Evolutionary conservation across 53 echinoderm and acorn worm genomes (phyloP).

Genomic region (Hippasteria phrygiana): DNA sequence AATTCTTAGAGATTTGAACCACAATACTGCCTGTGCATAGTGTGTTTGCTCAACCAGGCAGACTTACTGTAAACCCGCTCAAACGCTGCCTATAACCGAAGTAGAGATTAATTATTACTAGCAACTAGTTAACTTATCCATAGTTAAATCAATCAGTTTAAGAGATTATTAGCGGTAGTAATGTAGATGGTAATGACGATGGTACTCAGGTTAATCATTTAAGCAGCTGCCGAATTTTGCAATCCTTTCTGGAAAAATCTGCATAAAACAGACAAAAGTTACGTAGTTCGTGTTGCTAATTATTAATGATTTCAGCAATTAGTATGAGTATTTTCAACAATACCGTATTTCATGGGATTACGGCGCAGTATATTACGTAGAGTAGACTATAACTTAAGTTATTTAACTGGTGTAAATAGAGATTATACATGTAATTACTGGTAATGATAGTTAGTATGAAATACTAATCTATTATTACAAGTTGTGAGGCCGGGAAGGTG

Average conservation of each 20-base stretch:
- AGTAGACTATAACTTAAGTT: conserved; percentile 26
- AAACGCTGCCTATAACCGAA: conserved; percentile 74
- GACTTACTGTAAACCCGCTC: conserved; percentile 69
- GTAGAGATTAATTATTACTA: conserved; percentile 58
- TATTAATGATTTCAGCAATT: not conserved
- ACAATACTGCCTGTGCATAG: conserved; percentile 47
- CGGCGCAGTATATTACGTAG: conserved; percentile 17
- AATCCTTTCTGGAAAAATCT: not conserved
- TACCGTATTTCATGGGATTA: conserved; percentile 11
- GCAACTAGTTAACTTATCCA: conserved; percentile 42
- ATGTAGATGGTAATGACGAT: conserved; percentile 42
- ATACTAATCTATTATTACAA: conserved; percentile 56
- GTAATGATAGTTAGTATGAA: conserved; percentile 51
- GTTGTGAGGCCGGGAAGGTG: conserved; percentile 63
- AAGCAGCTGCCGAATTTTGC: conserved; percentile 27
- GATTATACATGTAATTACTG: conserved; percentile 27
- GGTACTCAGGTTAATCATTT: conserved; percentile 17
- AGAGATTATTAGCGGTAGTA: not conserved
- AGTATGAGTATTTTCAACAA: conserved; percentile 1
- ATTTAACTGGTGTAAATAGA: conserved; percentile 43
- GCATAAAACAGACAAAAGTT: too few species aligned
- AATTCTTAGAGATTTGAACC: conserved; percentile 1
- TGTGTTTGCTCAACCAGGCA: conserved; percentile 50
- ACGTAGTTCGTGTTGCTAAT: conserved; percentile 9
- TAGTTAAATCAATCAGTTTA: not conserved